Evolutionary conservation across 2,113 vertebrate species (phyloP).

Genomic region (Natator depressus): DNA sequence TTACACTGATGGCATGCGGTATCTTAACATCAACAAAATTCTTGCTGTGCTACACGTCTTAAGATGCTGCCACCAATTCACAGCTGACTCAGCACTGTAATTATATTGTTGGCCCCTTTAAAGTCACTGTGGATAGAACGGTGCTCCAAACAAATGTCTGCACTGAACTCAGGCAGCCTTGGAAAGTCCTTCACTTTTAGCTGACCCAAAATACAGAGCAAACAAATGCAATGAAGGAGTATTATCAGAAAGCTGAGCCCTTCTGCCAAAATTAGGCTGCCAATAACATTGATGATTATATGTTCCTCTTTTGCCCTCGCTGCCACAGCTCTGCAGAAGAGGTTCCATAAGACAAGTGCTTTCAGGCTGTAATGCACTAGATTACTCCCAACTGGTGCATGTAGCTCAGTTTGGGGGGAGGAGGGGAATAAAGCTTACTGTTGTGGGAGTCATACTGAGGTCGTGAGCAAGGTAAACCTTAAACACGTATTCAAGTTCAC

Average conservation of each 20-base stretch:
- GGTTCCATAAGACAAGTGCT: neutral
- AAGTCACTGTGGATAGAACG: neutral
- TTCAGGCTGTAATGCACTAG: neutral
- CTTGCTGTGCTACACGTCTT: constrained; percentile 22
- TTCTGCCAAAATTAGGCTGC: neutral
- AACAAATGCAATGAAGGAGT: neutral
- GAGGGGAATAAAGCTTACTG: neutral
- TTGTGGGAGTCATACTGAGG: neutral
- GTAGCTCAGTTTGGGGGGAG: neutral
- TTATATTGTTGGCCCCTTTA: constrained; percentile 7
- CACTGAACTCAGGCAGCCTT: constrained; percentile 28
- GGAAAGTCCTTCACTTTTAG: constrained; percentile 22
- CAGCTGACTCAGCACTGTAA: constrained; percentile 42
- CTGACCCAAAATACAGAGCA: neutral
- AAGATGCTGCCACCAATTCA: constrained; percentile 21
- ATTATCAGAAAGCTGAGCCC: neutral
- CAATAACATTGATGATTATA: neutral
- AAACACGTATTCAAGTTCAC: neutral
- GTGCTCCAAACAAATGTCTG: constrained; percentile 19
- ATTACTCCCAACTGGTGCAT: neutral
- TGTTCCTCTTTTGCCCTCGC: neutral
- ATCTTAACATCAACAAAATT: constrained; percentile 15
- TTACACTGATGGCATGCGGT: constrained; percentile 28
- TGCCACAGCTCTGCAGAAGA: neutral
- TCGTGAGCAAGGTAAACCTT: neutral